phyloP scores from a whole-genome alignment of 2,797 vertebrate species.

The Chrysocyon brachyurus region DNA sequence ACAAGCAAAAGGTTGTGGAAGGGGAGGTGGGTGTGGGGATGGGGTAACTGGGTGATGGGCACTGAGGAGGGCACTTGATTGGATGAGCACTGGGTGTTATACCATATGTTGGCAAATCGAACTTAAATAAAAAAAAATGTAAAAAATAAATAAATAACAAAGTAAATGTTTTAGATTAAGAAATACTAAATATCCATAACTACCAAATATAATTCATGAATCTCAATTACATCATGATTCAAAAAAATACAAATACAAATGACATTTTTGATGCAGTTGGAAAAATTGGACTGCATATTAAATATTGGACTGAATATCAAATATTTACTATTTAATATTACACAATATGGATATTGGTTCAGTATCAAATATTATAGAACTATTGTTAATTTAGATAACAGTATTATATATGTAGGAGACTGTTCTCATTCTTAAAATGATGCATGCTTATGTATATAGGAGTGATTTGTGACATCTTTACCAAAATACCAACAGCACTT shows the following conservation, averaged over 20 bases:
- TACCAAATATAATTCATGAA: not conserved
- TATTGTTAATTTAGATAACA: not conserved
- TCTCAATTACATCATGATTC: not conserved
- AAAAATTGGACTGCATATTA: not conserved
- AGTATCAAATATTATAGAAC: not conserved
- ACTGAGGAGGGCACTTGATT: too few relatives aligned
- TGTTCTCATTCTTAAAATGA: not conserved
- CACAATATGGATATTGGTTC: not conserved
- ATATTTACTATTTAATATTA: not conserved
- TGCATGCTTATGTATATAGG: not conserved
- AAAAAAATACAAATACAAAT: not conserved
- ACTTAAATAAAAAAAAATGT: too few relatives aligned
- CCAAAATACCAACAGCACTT: not conserved
- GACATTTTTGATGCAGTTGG: not conserved
- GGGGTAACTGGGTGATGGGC: too few relatives aligned
- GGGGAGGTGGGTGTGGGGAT: too few relatives aligned
- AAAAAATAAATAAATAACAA: too few relatives aligned
- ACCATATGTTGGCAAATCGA: too few relatives aligned
- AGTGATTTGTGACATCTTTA: not conserved
- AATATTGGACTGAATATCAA: not conserved
- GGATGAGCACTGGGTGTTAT: too few relatives aligned
- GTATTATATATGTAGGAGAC: not conserved
- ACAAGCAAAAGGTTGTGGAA: too few relatives aligned
- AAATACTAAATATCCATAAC: constrained; percentile 1
- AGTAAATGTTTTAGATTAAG: not conserved